phyloP scores from a whole-genome alignment of 2,113 vertebrate species.

The Circaetus gallicus region DNA sequence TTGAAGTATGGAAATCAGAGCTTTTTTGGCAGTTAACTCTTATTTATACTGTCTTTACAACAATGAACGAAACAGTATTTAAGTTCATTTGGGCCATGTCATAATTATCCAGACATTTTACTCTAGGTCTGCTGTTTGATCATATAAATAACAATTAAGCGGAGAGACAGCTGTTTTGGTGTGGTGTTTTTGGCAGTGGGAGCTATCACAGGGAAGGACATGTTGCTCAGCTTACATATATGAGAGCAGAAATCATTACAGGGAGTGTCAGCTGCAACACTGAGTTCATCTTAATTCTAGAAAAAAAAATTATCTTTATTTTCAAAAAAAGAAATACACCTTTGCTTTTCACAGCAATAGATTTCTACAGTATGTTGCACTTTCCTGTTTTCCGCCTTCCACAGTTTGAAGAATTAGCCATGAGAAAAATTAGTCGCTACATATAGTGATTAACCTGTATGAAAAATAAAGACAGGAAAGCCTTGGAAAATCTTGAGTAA shows the following conservation, averaged over 20 bases:
- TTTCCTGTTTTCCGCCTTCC: not conserved
- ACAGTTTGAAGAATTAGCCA: not conserved
- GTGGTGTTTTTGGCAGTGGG: not conserved
- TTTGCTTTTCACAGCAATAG: not conserved
- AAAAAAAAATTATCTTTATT: slow-evolving; percentile 16
- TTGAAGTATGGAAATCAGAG: slow-evolving; percentile 55
- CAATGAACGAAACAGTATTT: slow-evolving; percentile 71
- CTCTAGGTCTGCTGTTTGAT: slow-evolving; percentile 27
- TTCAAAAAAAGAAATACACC: slow-evolving; percentile 15
- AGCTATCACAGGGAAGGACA: slow-evolving; percentile 75
- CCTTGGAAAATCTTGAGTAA: not conserved
- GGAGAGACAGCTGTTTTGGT: slow-evolving; percentile 45
- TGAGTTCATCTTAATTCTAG: slow-evolving; percentile 78
- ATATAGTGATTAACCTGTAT: not conserved
- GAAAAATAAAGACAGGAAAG: not conserved
- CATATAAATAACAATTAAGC: slow-evolving; percentile 70
- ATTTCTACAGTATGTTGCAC: not conserved
- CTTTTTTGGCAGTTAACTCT: slow-evolving; percentile 62
- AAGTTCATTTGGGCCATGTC: slow-evolving; percentile 60
- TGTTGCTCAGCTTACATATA: slow-evolving; percentile 67
- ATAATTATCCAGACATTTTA: slow-evolving; percentile 58
- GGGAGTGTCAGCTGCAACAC: slow-evolving; percentile 80
- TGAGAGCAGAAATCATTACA: slow-evolving; percentile 74
- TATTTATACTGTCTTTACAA: slow-evolving; percentile 72
- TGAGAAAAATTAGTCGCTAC: not conserved